A percentile compares a stretch with the other conserved stretches of the same genome.
Conservation (phyloP, 2,797 vertebrate species). For the Apogon talboti region DNA sequence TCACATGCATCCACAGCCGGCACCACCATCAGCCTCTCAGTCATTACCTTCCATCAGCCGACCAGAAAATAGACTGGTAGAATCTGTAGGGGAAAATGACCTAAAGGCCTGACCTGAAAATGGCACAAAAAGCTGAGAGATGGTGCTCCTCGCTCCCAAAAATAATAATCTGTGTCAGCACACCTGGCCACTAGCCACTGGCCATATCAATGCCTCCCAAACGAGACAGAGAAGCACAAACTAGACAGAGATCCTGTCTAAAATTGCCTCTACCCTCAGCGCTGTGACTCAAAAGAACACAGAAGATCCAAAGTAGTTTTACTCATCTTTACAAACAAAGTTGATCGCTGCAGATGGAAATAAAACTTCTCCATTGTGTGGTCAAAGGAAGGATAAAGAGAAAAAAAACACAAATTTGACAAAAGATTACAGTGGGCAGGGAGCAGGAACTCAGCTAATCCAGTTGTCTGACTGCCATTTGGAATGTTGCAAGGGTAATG, state of each 20-base stretch:
- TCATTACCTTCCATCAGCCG: slow-evolving; percentile 81
- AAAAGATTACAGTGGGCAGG: slow-evolving; percentile 48
- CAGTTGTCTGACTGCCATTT: slow-evolving; percentile 69
- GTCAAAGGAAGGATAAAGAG: slow-evolving; percentile 25
- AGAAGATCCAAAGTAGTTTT: slow-evolving; percentile 49
- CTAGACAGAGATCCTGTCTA: slow-evolving; percentile 38
- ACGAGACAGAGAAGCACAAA: slow-evolving; percentile 54
- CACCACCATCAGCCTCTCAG: slow-evolving; percentile 75
- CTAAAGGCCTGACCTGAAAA: slow-evolving; percentile 83
- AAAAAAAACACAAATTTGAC: slow-evolving; percentile 25
- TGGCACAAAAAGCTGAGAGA: slow-evolving; percentile 78
- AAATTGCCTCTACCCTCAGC: slow-evolving; percentile 37
- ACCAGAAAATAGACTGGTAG: slow-evolving; percentile 77
- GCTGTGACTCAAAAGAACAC: slow-evolving; percentile 26
- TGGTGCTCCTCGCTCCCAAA: slow-evolving; percentile 63
- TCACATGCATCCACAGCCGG: slow-evolving; percentile 67
- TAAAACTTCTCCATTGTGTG: slow-evolving; percentile 51
- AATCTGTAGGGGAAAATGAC: slow-evolving; percentile 78
- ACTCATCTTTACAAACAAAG: slow-evolving; percentile 34
- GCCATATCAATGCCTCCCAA: slow-evolving; percentile 66
- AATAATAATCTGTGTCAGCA: slow-evolving; percentile 80
- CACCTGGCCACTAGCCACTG: slow-evolving; percentile 76
- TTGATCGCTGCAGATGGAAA: slow-evolving; percentile 46
- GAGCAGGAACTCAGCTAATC: slow-evolving; percentile 68
- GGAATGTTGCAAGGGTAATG: slow-evolving; percentile 74